Evolutionary conservation across 1,140 invertebrate species (phyloP).

Genomic region (Ceratosolen solmsi): DNA sequence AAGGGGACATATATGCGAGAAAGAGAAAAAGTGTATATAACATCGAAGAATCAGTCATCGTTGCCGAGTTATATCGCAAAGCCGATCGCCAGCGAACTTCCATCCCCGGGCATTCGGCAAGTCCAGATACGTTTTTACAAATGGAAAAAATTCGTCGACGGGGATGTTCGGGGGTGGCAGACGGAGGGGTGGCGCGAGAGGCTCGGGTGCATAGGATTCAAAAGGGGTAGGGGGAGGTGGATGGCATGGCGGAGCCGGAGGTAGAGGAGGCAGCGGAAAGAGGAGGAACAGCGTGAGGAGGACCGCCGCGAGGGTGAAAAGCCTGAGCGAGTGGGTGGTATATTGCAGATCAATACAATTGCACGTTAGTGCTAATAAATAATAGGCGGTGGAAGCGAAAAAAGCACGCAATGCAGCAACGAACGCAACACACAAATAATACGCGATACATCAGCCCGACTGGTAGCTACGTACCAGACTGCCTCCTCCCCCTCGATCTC

Average conservation of each 20-base stretch:
- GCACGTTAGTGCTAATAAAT: conserved; percentile 75
- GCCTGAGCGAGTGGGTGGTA: conserved; percentile 65
- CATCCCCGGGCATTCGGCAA: conserved; percentile 68
- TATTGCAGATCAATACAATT: conserved; percentile 75
- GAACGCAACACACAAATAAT: conserved; percentile 74
- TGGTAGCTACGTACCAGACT: conserved; percentile 65
- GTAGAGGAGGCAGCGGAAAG: conserved; percentile 26
- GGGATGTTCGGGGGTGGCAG: conserved; percentile 53
- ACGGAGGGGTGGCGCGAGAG: not conserved
- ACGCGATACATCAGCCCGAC: conserved; percentile 72
- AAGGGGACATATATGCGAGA: conserved; percentile 28
- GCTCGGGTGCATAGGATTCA: conserved; percentile 34
- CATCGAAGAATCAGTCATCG: conserved; percentile 69
- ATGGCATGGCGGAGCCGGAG: conserved; percentile 6
- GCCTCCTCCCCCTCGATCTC: conserved; percentile 49
- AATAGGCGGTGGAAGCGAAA: conserved; percentile 74
- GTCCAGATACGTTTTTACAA: conserved; percentile 73
- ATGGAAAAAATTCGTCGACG: conserved; percentile 72
- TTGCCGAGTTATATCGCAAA: conserved; percentile 64
- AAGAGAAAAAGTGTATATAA: conserved; percentile 50
- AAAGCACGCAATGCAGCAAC: conserved; percentile 74
- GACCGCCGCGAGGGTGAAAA: conserved; percentile 52
- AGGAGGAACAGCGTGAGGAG: conserved; percentile 28
- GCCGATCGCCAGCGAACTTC: conserved; percentile 67
- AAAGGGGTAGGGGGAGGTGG: conserved; percentile 22